Base-by-base conservation (phyloP, 2,888 invertebrate species). In the Cantharis nigra region DNA sequence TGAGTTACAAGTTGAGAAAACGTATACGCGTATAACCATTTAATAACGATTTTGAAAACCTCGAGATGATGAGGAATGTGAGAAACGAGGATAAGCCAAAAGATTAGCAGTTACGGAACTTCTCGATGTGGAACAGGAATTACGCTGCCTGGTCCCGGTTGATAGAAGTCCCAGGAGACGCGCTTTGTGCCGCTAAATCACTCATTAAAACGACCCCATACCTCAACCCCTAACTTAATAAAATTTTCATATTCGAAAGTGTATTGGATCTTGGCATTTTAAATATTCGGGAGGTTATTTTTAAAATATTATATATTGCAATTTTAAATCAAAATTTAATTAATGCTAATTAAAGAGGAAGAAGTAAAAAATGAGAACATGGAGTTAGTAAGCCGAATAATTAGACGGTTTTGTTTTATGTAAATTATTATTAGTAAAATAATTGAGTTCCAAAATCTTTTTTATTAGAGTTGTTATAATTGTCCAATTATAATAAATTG, bases 151-250 rank as follows among this genome's bases (percentile, higher is more conserved):
- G 88, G 86, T 86, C 83, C 83, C 84, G 86, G 85, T 85, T 84
- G 88, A 88, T 88, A 88, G 87, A 85, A 82, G 85, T 85, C 87
- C 85, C 87, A 72, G 77, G 87, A 85, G 87, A 85, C 79, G 71
- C 83, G 85, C 87, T 87, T 87, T 88, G 87, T 87, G 86, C 87
- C 83, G 83, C 86, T 85, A 87, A 86, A 87, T 87, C 87, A 87
- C 87, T 88, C 87, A 88, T 88, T 87, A 88, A 86, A 86, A 84
- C 83, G 77, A 78, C 75, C 78, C 33, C 78, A 69, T 69, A 71
- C 72, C 49, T 30, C 20, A 30, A n/a, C 71, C 72, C 72, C 70
- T 73, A 70, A 26, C 23, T 49, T 49, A 71, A 76, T 75, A 76
- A 76, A 72, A 79, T 74, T 69, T 63, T 33, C 67, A 71, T 70